Conservation (phyloP, 2,797 vertebrate genomes). For the Onychomys leucogaster region DNA sequence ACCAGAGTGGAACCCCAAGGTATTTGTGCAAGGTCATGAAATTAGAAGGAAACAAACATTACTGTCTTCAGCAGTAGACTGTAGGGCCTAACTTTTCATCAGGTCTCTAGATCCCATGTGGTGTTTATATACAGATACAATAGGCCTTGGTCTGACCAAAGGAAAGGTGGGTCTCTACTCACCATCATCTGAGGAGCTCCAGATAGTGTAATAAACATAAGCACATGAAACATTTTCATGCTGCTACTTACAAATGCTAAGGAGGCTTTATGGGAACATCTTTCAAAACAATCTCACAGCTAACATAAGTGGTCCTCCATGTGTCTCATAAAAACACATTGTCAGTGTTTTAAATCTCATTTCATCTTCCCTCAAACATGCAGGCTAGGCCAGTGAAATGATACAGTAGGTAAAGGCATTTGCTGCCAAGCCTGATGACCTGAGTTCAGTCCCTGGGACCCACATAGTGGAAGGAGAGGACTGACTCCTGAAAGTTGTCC, state of each 20-base stretch:
- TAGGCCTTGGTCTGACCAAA: constrained; percentile 16
- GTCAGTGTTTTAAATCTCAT: neutral
- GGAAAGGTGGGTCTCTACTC: constrained; percentile 58
- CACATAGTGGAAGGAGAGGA: neutral
- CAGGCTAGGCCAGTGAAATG: neutral
- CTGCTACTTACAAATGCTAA: neutral
- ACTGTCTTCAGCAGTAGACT: neutral
- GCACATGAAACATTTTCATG: neutral
- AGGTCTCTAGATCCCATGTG: neutral
- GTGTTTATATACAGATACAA: constrained; percentile 66
- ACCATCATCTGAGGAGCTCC: constrained; percentile 63
- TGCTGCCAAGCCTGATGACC: neutral
- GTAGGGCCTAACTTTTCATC: neutral
- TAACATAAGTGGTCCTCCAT: too few species aligned
- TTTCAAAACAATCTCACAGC: neutral
- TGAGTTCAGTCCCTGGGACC: neutral
- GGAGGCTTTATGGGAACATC: too few species aligned
- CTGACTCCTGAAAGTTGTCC: neutral
- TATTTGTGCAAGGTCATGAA: neutral
- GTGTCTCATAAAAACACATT: neutral
- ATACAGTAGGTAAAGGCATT: neutral
- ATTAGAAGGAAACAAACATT: neutral
- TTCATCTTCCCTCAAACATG: neutral
- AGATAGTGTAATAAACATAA: constrained; percentile 68
- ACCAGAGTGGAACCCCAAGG: neutral